Percentiles rank a stretch among this genome's conserved stretches.
These are phyloP conservation scores for Diorhabda sublineata DNA, from an alignment of 1,140 invertebrate genomes.

Conservation along the genomic window DNA sequence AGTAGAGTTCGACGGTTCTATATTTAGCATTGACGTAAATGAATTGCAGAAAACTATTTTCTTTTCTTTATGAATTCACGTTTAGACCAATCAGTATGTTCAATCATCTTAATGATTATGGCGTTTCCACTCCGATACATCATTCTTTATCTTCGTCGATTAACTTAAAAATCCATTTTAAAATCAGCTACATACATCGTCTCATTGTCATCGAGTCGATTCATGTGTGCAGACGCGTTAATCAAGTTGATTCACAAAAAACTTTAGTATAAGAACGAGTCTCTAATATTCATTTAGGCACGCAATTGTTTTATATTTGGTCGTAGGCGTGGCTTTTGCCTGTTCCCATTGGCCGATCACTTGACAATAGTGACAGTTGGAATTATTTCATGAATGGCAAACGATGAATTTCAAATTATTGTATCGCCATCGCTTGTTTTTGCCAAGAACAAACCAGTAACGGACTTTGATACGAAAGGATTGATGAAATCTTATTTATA, in stretches of 20 bases:
- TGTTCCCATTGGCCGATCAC: conserved; percentile 26
- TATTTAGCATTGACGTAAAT: too few species aligned
- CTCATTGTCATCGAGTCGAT: conserved; percentile 7
- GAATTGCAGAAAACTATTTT: too few species aligned
- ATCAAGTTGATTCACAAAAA: conserved; percentile 15
- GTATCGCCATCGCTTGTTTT: conserved; percentile 18
- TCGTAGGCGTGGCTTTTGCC: conserved; percentile 24
- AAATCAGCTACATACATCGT: not conserved
- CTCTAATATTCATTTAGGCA: conserved; percentile 22
- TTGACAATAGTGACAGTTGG: conserved; percentile 33
- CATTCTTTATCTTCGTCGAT: too few species aligned
- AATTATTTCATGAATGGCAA: conserved; percentile 20
- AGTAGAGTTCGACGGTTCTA: too few species aligned
- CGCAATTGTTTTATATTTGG: conserved; percentile 23
- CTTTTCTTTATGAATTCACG: too few species aligned
- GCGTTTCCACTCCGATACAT: too few species aligned
- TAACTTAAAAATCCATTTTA: too few species aligned
- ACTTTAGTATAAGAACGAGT: conserved; percentile 11
- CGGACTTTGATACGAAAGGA: not conserved
- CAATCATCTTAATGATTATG: too few species aligned
- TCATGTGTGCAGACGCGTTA: conserved; percentile 18
- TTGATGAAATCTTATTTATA: not conserved
- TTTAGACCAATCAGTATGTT: too few species aligned
- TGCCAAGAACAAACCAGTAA: not conserved
- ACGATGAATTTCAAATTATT: conserved; percentile 17